Conservation (phyloP, 1,140 invertebrate species). For the Monomorium pharaonis region DNA sequence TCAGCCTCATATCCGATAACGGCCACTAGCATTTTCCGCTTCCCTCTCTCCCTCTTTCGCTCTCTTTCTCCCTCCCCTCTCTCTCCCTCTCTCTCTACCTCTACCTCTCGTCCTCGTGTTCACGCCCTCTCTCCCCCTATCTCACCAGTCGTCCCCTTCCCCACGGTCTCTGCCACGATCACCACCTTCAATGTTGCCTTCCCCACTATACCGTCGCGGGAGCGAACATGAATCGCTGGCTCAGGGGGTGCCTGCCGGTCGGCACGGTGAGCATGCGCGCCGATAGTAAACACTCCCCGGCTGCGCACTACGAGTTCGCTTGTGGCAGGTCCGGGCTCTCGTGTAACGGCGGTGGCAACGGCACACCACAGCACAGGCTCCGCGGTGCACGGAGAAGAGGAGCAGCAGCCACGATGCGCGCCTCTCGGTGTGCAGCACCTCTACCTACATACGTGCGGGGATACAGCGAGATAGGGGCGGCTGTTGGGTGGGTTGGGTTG, state of each 20-base stretch:
- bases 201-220: slow-evolving; percentile 16
- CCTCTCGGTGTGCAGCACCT: slow-evolving; percentile 24
- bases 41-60: slow-evolving; percentile 33
- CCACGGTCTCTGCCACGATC: slow-evolving; percentile 54
- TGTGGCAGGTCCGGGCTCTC: slow-evolving; percentile 82
- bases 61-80: background rate
- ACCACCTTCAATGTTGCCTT: slow-evolving; percentile 30
- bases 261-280: slow-evolving; percentile 78
- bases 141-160: slow-evolving; percentile 38
- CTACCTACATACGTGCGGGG: slow-evolving; percentile 21
- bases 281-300: slow-evolving; percentile 83
- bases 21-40: slow-evolving; percentile 8
- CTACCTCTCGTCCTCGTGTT: slow-evolving; percentile 19
- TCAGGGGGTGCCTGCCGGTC: slow-evolving; percentile 58
- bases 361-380: slow-evolving; percentile 39
- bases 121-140: background rate
- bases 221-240: slow-evolving; percentile 61
- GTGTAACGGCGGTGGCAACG: slow-evolving; percentile 37
- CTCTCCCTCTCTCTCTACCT: slow-evolving; percentile 24
- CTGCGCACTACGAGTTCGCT: slow-evolving; percentile 81
- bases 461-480: slow-evolving; percentile 61
- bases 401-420: slow-evolving; percentile 22
- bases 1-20: slow-evolving; percentile 10
- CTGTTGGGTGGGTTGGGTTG: slow-evolving; percentile 47
- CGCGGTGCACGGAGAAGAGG: slow-evolving; percentile 19